phyloP scores from a whole-genome alignment of 2,888 invertebrate genomes.

The Lasioglossum leucozonium region DNA sequence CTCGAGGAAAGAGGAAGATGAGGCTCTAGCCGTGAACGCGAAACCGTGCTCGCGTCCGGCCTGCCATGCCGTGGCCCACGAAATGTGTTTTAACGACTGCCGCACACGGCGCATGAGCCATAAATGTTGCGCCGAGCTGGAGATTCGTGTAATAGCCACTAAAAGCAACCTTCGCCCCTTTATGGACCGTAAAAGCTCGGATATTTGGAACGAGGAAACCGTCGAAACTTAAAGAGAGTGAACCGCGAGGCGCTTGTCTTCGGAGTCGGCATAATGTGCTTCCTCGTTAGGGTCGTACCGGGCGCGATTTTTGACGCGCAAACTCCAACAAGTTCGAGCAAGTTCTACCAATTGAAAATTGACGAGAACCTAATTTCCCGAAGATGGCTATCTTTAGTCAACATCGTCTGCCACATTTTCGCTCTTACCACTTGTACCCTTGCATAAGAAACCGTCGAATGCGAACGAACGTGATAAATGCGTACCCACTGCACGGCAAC shows the following conservation, averaged over 20 bases:
- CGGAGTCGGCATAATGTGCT: background rate
- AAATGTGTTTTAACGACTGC: slow-evolving; percentile 71
- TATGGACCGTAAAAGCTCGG: slow-evolving; percentile 73
- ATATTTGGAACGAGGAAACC: slow-evolving; percentile 71
- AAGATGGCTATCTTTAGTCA: background rate
- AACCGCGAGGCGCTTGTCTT: slow-evolving; percentile 3
- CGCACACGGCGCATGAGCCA: slow-evolving; percentile 72
- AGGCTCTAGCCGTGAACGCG: slow-evolving; percentile 59
- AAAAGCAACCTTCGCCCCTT: slow-evolving; percentile 70
- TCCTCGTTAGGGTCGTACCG: slow-evolving; percentile 10
- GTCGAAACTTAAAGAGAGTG: slow-evolving; percentile 56
- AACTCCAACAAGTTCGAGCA: no score
- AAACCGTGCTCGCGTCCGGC: slow-evolving; percentile 42
- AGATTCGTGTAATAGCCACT: slow-evolving; percentile 75
- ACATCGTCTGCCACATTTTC: background rate
- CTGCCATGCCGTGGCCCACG: slow-evolving; percentile 39
- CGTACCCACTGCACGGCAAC: background rate
- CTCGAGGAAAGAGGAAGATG: background rate
- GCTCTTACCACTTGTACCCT: background rate
- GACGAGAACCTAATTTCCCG: background rate
- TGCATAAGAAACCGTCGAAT: background rate
- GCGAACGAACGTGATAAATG: background rate
- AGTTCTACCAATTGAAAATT: background rate
- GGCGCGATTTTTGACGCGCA: background rate
- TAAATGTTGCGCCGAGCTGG: slow-evolving; percentile 71